Percentiles rank a stretch among this genome's conserved stretches.
Evolutionary conservation across 2,113 vertebrate species (phyloP).

Genomic region (Oceanites oceanicus): DNA sequence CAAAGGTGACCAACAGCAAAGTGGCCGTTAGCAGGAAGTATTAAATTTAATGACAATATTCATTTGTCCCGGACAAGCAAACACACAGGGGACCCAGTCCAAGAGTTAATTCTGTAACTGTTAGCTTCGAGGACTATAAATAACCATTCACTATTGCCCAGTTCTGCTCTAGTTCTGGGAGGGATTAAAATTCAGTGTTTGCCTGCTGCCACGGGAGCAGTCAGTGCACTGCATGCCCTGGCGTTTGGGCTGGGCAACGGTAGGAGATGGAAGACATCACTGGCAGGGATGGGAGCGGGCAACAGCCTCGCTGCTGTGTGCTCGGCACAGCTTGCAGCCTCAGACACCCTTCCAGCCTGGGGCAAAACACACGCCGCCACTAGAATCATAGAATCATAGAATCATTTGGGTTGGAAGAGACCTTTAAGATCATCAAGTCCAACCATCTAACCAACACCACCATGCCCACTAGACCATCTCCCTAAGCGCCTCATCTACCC

Average conservation of each 20-base stretch:
- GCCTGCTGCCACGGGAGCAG: not conserved
- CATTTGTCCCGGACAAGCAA: not conserved
- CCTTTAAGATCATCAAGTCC: no score
- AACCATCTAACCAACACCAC: no score
- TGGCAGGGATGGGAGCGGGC: accelerated
- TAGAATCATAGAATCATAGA: no score
- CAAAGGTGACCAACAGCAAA: not conserved
- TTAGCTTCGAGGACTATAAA: not conserved
- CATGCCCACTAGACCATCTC: no score
- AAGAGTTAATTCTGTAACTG: not conserved
- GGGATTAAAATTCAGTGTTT: no score
- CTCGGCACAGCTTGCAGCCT: not conserved
- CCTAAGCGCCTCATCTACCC: no score
- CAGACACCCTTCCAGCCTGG: not conserved
- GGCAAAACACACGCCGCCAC: accelerated
- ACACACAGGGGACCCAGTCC: not conserved
- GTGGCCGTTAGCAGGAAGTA: not conserved
- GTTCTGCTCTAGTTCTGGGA: not conserved
- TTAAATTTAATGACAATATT: no score
- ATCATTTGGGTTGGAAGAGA: no score
- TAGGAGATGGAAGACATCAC: accelerated
- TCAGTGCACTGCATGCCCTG: accelerated
- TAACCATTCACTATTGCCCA: not conserved
- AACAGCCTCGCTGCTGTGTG: not conserved
- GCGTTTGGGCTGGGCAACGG: not conserved